These are phyloP conservation scores for Drosophila nr. medialis DNA, from an alignment of 2,888 invertebrate genomes.

Conservation along the genomic window DNA sequence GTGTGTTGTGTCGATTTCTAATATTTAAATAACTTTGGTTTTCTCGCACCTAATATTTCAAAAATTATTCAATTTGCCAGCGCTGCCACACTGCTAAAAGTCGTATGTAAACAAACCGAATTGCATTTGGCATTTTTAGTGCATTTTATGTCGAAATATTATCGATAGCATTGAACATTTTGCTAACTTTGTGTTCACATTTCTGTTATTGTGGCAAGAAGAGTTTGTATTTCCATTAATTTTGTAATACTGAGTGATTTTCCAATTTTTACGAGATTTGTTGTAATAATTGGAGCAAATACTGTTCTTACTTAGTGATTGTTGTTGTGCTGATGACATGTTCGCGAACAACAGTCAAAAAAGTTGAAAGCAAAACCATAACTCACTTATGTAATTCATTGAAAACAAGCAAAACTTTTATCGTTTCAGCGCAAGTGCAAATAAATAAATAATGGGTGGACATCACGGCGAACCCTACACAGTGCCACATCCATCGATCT, in stretches of 20 bases:
- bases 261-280: background rate
- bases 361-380: conserved; percentile 4
- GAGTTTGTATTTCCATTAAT: conserved; percentile 38
- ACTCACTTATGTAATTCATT: conserved; percentile 61
- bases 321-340: background rate
- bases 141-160: background rate
- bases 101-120: conserved; percentile 5
- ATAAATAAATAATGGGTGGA: conserved; percentile 85
- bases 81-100: background rate
- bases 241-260: background rate
- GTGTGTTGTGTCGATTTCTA: background rate
- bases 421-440: conserved; percentile 12
- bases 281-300: background rate
- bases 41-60: background rate
- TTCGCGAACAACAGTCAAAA: background rate
- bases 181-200: conserved; percentile 13
- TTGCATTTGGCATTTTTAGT: conserved; percentile 16
- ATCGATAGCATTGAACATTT: conserved; percentile 25
- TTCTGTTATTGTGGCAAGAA: conserved; percentile 30
- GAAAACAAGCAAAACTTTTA: conserved; percentile 5
- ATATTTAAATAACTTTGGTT: background rate
- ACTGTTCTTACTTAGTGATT: background rate
- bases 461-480: conserved; percentile 87
- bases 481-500: conserved; percentile 90
- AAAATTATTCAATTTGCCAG: too few species aligned